A percentile compares a stretch with the other conserved stretches of the same genome.
These are phyloP conservation scores for Sisyra terminalis DNA, from an alignment of 2,888 invertebrate genomes.

Conservation along the genomic window DNA sequence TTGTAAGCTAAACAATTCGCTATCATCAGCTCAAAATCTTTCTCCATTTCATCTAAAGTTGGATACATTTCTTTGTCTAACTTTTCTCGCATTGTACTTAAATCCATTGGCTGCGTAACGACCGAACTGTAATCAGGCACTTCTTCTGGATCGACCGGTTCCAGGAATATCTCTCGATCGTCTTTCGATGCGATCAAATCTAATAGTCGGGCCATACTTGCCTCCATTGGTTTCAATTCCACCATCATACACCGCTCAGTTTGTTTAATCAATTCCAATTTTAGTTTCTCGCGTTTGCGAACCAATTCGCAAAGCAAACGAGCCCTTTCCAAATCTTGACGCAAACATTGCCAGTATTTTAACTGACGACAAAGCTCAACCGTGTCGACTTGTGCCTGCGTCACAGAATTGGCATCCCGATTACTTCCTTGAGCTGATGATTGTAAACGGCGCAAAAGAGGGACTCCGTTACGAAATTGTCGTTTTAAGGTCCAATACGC, in stretches of 20 bases:
- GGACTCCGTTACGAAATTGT: conserved; percentile 89
- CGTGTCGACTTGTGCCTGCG: conserved; percentile 30
- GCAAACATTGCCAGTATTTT: conserved; percentile 84
- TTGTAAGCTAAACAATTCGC: conserved; percentile 92
- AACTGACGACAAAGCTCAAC: conserved; percentile 68
- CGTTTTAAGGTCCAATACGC: conserved; percentile 97
- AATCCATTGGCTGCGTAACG: conserved; percentile 75
- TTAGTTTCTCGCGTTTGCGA: conserved; percentile 87
- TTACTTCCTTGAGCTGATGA: conserved; percentile 27
- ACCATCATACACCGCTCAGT: conserved; percentile 68
- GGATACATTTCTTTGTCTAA: conserved; percentile 50
- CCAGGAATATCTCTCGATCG: conserved; percentile 73
- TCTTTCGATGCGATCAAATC: conserved; percentile 66
- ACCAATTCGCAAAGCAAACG: conserved; percentile 86
- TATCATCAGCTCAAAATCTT: conserved; percentile 91
- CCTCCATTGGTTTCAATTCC: conserved; percentile 66
- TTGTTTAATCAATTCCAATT: conserved; percentile 69
- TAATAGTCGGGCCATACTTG: conserved; percentile 58
- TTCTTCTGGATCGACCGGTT: conserved; percentile 79
- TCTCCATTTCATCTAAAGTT: conserved; percentile 61
- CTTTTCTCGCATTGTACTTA: conserved; percentile 72
- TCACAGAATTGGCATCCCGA: conserved; percentile 5
- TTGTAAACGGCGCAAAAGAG: conserved; percentile 72
- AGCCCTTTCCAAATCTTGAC: conserved; percentile 88
- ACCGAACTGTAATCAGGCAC: conserved; percentile 82